phyloP scores from a whole-genome alignment of 2,797 vertebrate species.

The Pseudomugil tenellus region DNA sequence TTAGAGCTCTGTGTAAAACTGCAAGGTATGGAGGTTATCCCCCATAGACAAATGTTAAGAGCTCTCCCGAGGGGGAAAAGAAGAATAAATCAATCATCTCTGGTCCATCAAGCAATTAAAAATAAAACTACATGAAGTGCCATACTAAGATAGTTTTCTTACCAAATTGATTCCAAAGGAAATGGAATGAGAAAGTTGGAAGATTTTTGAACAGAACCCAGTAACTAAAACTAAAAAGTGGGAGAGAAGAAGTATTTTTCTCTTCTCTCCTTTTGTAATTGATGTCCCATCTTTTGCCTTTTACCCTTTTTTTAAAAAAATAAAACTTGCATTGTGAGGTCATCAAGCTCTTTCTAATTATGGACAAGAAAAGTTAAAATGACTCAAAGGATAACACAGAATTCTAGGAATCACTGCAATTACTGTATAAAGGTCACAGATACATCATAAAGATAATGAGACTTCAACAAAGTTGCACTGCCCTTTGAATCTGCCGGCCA shows the following conservation, averaged over 20 bases:
- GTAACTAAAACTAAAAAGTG: not conserved
- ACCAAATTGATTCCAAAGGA: not conserved
- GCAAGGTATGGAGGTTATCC: constrained; percentile 58
- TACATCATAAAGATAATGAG: not conserved
- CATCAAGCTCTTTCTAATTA: constrained; percentile 39
- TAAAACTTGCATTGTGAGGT: constrained; percentile 19
- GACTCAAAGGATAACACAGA: constrained; percentile 42
- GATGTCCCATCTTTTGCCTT: constrained; percentile 4
- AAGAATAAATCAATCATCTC: constrained; percentile 40
- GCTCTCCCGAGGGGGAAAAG: constrained; percentile 15
- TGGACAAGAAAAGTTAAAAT: constrained; percentile 44
- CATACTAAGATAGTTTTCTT: constrained; percentile 13
- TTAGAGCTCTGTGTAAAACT: constrained; percentile 46
- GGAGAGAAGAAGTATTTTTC: constrained; percentile 3
- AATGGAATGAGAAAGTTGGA: not conserved
- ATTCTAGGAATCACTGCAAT: constrained; percentile 44
- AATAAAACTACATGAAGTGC: constrained; percentile 26
- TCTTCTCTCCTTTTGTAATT: not conserved
- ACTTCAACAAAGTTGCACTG: constrained; percentile 1
- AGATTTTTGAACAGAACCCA: not conserved
- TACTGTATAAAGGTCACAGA: constrained; percentile 21
- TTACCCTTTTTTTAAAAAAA: not conserved
- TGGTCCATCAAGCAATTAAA: constrained; percentile 41
- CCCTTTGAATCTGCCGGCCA: not conserved
- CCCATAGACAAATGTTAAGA: constrained; percentile 47